Percentiles rank a stretch among this genome's conserved stretches.
phyloP scores from a whole-genome alignment of 2,797 vertebrate species.

The Heliangelus exortis region DNA sequence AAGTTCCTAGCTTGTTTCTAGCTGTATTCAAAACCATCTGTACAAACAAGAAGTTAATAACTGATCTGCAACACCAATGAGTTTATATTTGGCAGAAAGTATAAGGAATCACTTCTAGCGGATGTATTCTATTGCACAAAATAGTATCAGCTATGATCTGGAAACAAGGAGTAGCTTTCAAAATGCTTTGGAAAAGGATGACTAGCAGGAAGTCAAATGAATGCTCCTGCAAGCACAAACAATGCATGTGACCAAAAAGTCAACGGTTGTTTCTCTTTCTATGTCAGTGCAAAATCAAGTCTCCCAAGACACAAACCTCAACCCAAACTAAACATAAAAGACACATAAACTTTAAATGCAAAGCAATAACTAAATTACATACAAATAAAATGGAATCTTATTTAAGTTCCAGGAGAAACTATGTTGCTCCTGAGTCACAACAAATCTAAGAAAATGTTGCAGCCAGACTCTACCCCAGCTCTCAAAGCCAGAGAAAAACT shows the following conservation, averaged over 20 bases:
- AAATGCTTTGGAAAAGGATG: constrained; percentile 8
- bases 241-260: constrained; percentile 17
- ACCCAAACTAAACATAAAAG: neutral
- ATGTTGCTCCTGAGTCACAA: neutral
- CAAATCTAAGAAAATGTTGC: neutral
- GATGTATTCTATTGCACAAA: neutral
- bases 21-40: neutral
- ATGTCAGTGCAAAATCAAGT: constrained; percentile 12
- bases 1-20: neutral
- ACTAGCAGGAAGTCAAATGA: constrained; percentile 15
- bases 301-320: neutral
- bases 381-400: neutral
- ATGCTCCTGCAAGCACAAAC: constrained; percentile 11
- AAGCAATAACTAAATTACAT: constrained; percentile 15
- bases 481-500: neutral
- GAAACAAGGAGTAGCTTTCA: neutral
- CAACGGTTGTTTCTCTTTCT: neutral
- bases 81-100: neutral
- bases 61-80: neutral
- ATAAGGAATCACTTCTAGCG: neutral
- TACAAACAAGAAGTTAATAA: neutral
- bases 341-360: neutral
- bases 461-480: neutral
- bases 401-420: constrained; percentile 11
- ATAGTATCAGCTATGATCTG: neutral